These are phyloP conservation scores for Mystacornis crossleyi DNA, from an alignment of 2,113 vertebrate genomes.

Conservation along the genomic window DNA sequence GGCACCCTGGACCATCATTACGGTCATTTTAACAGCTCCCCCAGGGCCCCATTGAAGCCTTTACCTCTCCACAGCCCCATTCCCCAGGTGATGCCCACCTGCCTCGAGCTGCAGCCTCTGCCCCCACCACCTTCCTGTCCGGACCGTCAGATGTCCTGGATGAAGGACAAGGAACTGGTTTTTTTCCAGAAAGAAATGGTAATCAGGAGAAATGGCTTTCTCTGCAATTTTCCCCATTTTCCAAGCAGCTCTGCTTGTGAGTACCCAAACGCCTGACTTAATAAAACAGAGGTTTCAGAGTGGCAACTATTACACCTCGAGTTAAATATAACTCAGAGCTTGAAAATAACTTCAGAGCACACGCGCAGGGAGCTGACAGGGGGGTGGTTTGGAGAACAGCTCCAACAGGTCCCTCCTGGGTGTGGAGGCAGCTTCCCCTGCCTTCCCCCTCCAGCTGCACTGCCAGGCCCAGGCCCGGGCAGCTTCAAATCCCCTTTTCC, in stretches of 20 bases:
- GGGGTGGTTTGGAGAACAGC: background rate
- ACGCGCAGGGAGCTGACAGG: background rate
- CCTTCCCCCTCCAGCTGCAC: background rate
- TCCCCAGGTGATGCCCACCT: fast-evolving
- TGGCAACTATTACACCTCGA: constrained; percentile 51
- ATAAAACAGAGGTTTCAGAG: constrained; percentile 52
- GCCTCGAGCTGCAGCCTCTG: fast-evolving
- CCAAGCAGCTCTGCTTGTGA: background rate
- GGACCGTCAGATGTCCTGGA: background rate
- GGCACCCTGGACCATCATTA: background rate
- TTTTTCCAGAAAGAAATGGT: background rate
- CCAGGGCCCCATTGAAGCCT: background rate
- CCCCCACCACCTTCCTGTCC: background rate
- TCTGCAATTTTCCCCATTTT: background rate
- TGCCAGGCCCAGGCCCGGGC: background rate
- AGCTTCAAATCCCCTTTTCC: background rate
- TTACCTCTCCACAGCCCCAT: background rate
- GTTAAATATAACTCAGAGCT: constrained; percentile 51
- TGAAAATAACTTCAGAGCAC: background rate
- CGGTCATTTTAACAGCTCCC: background rate
- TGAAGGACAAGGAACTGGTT: background rate
- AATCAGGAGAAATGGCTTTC: background rate
- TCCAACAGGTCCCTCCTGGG: background rate
- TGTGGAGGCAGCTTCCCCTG: background rate
- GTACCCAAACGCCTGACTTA: constrained; percentile 37